Evolutionary conservation across 2,797 vertebrate genomes (phyloP).

Genomic region (Arctocebus calabarensis): DNA sequence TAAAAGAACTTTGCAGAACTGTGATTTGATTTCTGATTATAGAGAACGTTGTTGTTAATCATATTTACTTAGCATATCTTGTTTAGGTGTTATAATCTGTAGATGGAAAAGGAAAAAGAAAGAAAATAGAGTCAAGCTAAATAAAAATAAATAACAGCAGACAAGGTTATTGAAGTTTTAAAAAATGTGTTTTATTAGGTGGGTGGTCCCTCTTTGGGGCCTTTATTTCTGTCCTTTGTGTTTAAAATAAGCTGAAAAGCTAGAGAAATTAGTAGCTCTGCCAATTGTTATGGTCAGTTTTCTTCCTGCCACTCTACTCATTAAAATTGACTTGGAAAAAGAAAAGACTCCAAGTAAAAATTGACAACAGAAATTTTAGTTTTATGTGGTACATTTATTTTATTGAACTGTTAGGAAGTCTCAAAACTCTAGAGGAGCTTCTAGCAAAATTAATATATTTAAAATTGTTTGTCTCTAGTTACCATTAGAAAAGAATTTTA

Average conservation of each 20-base stretch:
- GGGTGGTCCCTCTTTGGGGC: background rate
- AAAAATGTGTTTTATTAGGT: conserved; percentile 16
- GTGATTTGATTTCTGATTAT: background rate
- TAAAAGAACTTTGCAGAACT: background rate
- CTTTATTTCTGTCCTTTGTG: conserved; percentile 6
- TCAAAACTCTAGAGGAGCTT: conserved; percentile 19
- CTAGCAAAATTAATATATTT: conserved; percentile 59
- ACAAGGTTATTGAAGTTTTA: background rate
- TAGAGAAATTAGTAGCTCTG: conserved; percentile 61
- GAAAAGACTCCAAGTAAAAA: background rate
- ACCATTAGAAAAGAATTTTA: background rate
- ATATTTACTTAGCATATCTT: background rate
- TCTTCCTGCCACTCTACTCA: conserved; percentile 27
- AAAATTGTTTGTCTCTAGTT: background rate
- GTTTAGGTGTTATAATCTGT: background rate
- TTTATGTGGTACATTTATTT: conserved; percentile 56
- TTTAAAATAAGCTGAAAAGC: conserved; percentile 68
- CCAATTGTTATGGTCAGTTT: conserved; percentile 40
- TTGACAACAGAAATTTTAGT: conserved; percentile 46
- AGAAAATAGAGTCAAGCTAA: background rate
- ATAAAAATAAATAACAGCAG: conserved; percentile 1
- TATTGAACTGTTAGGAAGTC: conserved; percentile 35
- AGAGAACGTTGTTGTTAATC: background rate
- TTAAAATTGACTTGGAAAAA: conserved; percentile 65
- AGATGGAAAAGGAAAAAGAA: background rate